Evolutionary conservation across 2,797 vertebrate species (phyloP), one percentile per base, ranked within the genome.

Genomic region (Discoglossus pictus): DNA sequence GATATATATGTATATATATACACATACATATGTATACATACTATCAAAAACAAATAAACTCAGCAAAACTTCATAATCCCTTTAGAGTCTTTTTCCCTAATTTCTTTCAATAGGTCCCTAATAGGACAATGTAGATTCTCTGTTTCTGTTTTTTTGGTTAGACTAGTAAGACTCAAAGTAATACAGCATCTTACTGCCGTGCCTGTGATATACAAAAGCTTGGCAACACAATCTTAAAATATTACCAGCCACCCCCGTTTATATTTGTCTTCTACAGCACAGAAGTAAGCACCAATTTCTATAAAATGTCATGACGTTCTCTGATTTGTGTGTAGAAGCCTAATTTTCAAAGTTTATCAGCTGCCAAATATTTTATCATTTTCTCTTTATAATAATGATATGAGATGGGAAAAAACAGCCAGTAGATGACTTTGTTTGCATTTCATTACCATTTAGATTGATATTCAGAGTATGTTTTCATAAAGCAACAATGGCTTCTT

Each of bases 401-500:
- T 10, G 67, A 36, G n/a, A 76, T 13, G 1, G 5, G 66, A 72
- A 13, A 68, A 61, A 65, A 38, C 15, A 50, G 52, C 21, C 47
- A 72, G 53, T n/a, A 50, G 17, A 38, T 38, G 74, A 31, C 15
- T 70, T 38, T 20, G 11, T 73, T 61, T 68, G 25, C 23, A 78
- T 73, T 77, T 79, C 51, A 78, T 78, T 76, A 78, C 24, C 48
- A 75, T 81, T 76, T 75, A 81, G 40, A 80, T 24, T 43, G 64
- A 72, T 50, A 15, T 60, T 52, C n/a, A 67, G 44, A 50, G 1
- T 17, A 7, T 11, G 61, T 61, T 76, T 74, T 65, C 67, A 59
- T 8, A 66, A 23, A n/a, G 67, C 68, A 75, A 59, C 1, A 21
- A 42, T 31, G 8, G 0, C 1, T 46, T 6, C 24, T 64, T 50